Conservation (phyloP, 2,888 invertebrate species). For the Aleiodes testaceus region DNA sequence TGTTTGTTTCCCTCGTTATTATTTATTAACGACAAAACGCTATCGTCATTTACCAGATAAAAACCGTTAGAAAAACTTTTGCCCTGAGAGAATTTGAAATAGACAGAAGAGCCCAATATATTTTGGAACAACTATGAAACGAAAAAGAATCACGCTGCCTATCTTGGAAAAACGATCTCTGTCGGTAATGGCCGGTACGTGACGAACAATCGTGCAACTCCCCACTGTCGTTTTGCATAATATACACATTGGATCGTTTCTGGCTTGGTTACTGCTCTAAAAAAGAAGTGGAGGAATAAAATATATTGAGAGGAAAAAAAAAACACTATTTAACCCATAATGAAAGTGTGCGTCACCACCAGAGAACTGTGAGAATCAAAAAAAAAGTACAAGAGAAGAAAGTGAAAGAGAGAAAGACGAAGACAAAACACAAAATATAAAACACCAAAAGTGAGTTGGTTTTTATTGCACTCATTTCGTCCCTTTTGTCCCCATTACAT, state of each 20-base stretch:
- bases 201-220: slow-evolving; percentile 55
- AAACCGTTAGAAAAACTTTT: slow-evolving; percentile 25
- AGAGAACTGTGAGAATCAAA: slow-evolving; percentile 8
- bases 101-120: slow-evolving; percentile 19
- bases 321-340: slow-evolving; percentile 54
- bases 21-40: slow-evolving; percentile 19
- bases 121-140: slow-evolving; percentile 34
- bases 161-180: slow-evolving; percentile 54
- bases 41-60: slow-evolving; percentile 24
- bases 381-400: not conserved
- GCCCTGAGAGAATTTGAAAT: slow-evolving; percentile 9
- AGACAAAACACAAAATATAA: slow-evolving; percentile 12
- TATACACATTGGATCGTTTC: slow-evolving; percentile 57
- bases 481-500: slow-evolving; percentile 24
- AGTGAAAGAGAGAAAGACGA: not conserved
- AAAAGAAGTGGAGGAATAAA: slow-evolving; percentile 31
- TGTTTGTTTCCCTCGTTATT: slow-evolving; percentile 10
- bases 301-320: slow-evolving; percentile 32
- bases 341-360: slow-evolving; percentile 52
- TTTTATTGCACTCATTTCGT: slow-evolving; percentile 24
- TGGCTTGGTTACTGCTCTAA: slow-evolving; percentile 21
- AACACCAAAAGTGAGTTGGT: slow-evolving; percentile 1
- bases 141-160: slow-evolving; percentile 35
- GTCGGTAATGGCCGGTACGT: slow-evolving; percentile 58
- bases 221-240: slow-evolving; percentile 61